These are phyloP conservation scores for Bombus superbus DNA, from an alignment of 1,140 invertebrate genomes.

Conservation along the genomic window DNA sequence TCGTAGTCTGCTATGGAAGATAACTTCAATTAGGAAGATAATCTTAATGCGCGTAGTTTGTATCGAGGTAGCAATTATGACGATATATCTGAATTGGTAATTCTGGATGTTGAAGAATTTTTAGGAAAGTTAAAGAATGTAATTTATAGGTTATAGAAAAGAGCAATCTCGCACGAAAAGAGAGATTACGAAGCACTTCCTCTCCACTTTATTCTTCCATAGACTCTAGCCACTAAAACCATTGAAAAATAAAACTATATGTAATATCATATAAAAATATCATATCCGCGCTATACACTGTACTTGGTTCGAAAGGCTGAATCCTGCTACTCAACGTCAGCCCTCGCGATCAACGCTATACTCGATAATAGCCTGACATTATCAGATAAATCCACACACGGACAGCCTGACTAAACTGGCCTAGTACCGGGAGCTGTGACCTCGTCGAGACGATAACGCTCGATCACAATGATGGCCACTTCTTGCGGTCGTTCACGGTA, in stretches of 20 bases:
- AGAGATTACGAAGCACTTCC: background rate
- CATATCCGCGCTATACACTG: too few species aligned
- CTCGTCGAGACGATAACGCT: slow-evolving; percentile 53
- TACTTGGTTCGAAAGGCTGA: background rate
- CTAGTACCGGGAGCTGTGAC: slow-evolving; percentile 40
- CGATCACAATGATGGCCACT: slow-evolving; percentile 50
- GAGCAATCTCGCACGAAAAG: too few species aligned
- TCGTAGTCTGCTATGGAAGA: background rate
- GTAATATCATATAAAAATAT: too few species aligned
- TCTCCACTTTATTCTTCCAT: too few species aligned
- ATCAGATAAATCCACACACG: slow-evolving; percentile 38
- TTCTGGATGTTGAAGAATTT: background rate
- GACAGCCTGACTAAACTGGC: slow-evolving; percentile 21
- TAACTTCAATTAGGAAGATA: background rate
- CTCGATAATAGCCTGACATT: slow-evolving; percentile 29
- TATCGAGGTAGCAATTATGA: background rate
- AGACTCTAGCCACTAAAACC: background rate
- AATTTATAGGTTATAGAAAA: background rate
- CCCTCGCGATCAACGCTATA: background rate
- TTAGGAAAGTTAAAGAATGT: background rate
- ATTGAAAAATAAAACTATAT: too few species aligned
- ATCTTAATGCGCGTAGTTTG: background rate
- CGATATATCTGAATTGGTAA: background rate
- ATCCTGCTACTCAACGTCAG: background rate
- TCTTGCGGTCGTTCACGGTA: slow-evolving; percentile 27